phyloP scores from a whole-genome alignment of 2,113 vertebrate species.

The Mesocricetus auratus region DNA sequence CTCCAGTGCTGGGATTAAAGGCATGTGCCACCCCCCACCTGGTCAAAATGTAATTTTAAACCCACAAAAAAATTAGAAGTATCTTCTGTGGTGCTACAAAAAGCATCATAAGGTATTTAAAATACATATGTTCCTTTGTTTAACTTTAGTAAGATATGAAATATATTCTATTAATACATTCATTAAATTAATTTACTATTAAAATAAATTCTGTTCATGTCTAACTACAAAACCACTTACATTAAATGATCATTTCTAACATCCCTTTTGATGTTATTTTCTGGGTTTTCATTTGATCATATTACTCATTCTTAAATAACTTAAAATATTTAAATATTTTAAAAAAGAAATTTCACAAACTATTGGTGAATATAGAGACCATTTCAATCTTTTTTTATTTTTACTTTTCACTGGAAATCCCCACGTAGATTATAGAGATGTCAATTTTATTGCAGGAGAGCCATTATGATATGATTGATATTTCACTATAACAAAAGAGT shows the following conservation, averaged over 20 bases:
- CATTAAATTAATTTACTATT: neutral
- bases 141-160: constrained; percentile 33
- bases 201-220: neutral
- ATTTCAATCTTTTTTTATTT: neutral
- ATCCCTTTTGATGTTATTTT: neutral
- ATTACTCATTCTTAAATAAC: neutral
- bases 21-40: too few species aligned
- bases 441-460: constrained; percentile 11
- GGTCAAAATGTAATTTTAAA: neutral
- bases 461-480: constrained; percentile 17
- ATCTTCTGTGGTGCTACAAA: neutral
- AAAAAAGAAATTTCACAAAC: neutral
- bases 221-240: neutral
- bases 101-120: neutral
- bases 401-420: neutral
- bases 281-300: neutral
- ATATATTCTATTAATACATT: neutral
- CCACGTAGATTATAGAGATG: neutral
- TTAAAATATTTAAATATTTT: neutral
- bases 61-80: neutral
- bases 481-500: neutral
- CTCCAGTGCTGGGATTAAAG: too few species aligned
- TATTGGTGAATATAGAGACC: neutral
- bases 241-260: neutral
- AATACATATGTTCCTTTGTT: neutral